Evolutionary conservation across 2,888 invertebrate species (phyloP).

Genomic region (Apeira syringaria): DNA sequence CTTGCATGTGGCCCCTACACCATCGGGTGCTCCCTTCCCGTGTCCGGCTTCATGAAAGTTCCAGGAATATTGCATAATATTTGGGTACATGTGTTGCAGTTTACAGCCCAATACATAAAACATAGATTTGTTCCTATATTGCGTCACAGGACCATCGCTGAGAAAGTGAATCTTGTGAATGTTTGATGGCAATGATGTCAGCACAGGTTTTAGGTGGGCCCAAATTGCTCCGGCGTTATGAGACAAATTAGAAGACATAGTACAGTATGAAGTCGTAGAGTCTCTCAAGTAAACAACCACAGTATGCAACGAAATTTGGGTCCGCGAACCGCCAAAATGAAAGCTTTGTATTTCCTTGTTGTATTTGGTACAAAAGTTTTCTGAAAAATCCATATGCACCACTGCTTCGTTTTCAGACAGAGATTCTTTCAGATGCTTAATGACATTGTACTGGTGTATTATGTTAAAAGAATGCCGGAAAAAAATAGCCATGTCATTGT

Average conservation of each 20-base stretch:
- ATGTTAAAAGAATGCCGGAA: background rate
- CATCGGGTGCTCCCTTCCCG: slow-evolving; percentile 48
- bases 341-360: background rate
- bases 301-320: slow-evolving; percentile 43
- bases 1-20: slow-evolving; percentile 45
- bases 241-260: background rate
- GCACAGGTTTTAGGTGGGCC: background rate
- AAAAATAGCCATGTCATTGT: slow-evolving; percentile 6
- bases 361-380: background rate
- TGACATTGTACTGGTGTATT: background rate
- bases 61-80: slow-evolving; percentile 29
- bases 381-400: background rate
- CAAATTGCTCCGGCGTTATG: background rate
- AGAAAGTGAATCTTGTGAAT: background rate
- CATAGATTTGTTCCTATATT: too few relatives aligned
- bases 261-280: background rate
- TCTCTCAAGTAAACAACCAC: slow-evolving; percentile 41
- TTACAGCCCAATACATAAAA: background rate
- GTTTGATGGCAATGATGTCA: background rate
- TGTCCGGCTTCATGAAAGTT: slow-evolving; percentile 47
- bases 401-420: background rate
- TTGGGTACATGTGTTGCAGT: background rate
- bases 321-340: background rate
- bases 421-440: background rate
- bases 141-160: too few relatives aligned